These are phyloP conservation scores for Ginglymostoma cirratum DNA, from an alignment of 2,113 vertebrate genomes.

Conservation along the genomic window DNA sequence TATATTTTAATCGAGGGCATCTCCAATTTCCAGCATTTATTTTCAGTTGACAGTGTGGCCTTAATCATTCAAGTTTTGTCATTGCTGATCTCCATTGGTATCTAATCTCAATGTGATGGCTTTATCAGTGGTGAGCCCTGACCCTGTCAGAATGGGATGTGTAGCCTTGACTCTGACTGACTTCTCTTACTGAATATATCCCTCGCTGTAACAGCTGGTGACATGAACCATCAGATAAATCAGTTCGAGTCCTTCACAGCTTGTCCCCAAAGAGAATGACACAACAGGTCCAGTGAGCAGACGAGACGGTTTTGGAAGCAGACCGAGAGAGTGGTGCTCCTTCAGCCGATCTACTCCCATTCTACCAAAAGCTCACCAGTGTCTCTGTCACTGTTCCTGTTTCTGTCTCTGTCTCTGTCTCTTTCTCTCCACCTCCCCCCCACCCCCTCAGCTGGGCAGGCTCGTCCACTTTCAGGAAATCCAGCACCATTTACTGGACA, in stretches of 20 bases:
- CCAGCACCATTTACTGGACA: too few species aligned
- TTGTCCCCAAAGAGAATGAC: not conserved
- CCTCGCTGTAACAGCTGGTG: not conserved
- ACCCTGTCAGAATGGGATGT: not conserved
- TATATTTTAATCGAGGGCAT: not conserved
- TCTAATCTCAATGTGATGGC: too few species aligned
- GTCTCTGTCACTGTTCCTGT: too few species aligned
- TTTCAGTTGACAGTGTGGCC: not conserved
- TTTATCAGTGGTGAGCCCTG: not conserved
- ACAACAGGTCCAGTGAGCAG: not conserved
- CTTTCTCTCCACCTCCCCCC: not conserved
- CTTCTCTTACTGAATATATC: not conserved
- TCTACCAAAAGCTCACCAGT: too few species aligned
- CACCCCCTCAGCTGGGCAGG: not conserved
- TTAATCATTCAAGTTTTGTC: not conserved
- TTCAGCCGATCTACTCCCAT: too few species aligned
- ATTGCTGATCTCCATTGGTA: not conserved
- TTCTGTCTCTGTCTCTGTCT: conserved; percentile 38
- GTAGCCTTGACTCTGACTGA: not conserved
- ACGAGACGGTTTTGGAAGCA: not conserved
- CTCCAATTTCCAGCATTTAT: not conserved
- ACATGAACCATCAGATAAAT: not conserved
- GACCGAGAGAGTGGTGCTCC: not conserved
- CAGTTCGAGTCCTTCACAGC: not conserved
- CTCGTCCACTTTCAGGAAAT: too few species aligned